Base-by-base conservation (phyloP, 2,888 invertebrate species). In the Ditylenchus weischeri region DNA sequence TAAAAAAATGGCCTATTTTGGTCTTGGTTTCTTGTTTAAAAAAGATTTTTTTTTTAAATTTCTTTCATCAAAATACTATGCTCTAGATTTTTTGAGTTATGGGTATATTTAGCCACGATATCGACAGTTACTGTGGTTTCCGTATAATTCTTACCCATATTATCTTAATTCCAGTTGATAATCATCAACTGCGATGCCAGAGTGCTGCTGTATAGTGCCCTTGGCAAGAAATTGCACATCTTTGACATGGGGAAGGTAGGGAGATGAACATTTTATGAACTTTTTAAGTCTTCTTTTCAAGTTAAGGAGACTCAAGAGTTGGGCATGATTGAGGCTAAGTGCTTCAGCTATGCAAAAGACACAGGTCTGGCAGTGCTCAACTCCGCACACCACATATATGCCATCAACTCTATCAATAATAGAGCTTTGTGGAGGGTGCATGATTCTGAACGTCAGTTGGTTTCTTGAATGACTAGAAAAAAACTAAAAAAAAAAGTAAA, bases 291-390 rank as follows among this genome's bases (percentile, higher is more conserved):
- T 23, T 19, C 23, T 19, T 36, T 19, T 10, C 2, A 50, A 29
- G 29, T 66, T 43, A 38, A 67, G 67, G 67, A 67, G 57, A 66
- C 67, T 15, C 60, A 60, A n/a, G 49, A 63, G 7, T 36, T 67
- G n/a, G 67, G 67, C 21, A 11, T 67, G 21, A 23, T 51, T 4
- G 64, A 54, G 21, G 65, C 66, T 21, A 68, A 59, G 49, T 29
- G 47, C 35, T 68, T 68, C 50, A 57, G 50, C 7, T 50, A 67
- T 50, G 59, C 47, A n/a, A 68, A 67, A 36, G 66, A 58, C 18
- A 71, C 72, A 5, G 71, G 71, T 15, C 43, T 71, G 49, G 72
- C 67, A 2, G 69, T 70, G 29, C 50, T 71, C 19, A 71, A 69
- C 21, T 58, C 58, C 6, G 54, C 72, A 18, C 58, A 67, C 10